Percentiles rank a stretch among this genome's conserved stretches.
These are phyloP conservation scores for Teleogryllus occipitalis DNA, from an alignment of 1,140 invertebrate genomes.

Conservation along the genomic window DNA sequence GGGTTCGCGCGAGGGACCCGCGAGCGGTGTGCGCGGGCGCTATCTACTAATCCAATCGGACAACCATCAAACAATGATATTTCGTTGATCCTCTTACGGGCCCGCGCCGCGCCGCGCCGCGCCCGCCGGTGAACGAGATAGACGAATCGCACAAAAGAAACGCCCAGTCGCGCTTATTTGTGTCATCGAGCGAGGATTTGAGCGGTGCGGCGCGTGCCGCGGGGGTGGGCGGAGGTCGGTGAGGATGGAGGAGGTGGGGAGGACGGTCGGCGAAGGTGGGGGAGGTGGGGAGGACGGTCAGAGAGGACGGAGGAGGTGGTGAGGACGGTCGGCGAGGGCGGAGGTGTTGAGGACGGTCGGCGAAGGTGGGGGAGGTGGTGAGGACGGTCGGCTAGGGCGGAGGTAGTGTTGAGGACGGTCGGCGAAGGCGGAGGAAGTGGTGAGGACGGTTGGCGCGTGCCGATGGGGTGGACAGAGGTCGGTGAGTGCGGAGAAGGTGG, in stretches of 20 bases:
- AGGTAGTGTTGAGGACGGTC: too few species aligned
- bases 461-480: too few species aligned
- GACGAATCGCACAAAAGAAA: background rate
- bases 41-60: conserved; percentile 4
- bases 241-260: background rate
- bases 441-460: too few species aligned
- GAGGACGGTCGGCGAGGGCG: too few species aligned
- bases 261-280: background rate
- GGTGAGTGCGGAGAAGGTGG: too few species aligned
- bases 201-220: background rate
- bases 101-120: too few species aligned
- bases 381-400: too few species aligned
- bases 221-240: background rate
- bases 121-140: background rate
- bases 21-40: too few species aligned
- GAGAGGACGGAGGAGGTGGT: too few species aligned
- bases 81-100: background rate
- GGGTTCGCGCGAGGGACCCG: background rate
- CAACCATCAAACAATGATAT: conserved; percentile 5
- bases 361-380: too few species aligned
- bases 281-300: background rate
- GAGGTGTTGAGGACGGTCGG: too few species aligned
- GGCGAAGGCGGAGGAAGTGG: too few species aligned
- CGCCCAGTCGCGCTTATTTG: background rate
- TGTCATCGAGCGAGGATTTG: background rate